phyloP scores from a whole-genome alignment of 2,888 invertebrate species.

The Thumatha senex region DNA sequence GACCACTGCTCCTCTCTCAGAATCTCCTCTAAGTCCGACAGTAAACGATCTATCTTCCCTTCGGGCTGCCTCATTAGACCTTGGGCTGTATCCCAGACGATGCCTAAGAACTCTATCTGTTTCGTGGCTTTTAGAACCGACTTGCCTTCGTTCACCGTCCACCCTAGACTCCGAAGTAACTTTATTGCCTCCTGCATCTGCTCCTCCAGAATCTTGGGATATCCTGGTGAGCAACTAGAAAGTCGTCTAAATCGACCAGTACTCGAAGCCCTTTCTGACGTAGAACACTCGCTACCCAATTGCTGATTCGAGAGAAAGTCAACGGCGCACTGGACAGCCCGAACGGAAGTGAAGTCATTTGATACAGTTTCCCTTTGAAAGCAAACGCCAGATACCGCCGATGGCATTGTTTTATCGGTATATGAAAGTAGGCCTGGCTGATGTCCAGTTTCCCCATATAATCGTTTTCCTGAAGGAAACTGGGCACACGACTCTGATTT shows the following conservation, averaged over 20 bases:
- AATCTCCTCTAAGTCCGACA: not conserved
- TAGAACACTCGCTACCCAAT: not conserved
- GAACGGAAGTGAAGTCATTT: not conserved
- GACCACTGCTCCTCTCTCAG: not conserved
- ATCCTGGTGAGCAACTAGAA: not conserved
- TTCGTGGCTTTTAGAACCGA: not conserved
- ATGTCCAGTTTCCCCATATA: not conserved
- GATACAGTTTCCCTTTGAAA: not conserved
- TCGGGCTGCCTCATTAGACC: not conserved
- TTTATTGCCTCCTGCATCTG: not conserved
- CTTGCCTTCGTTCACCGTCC: not conserved
- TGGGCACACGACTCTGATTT: not conserved
- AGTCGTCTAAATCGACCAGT: not conserved
- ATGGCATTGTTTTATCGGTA: not conserved
- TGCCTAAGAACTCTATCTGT: not conserved
- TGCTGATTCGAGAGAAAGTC: not conserved
- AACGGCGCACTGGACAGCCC: not conserved
- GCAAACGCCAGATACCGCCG: not conserved
- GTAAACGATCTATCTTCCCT: not conserved
- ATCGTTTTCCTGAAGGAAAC: not conserved
- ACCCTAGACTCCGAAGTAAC: not conserved
- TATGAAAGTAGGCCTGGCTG: not conserved
- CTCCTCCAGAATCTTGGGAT: not conserved
- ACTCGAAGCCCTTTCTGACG: not conserved
- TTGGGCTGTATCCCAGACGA: not conserved